phyloP scores from a whole-genome alignment of 2,888 invertebrate species.

The Eristalinus aeneus region DNA sequence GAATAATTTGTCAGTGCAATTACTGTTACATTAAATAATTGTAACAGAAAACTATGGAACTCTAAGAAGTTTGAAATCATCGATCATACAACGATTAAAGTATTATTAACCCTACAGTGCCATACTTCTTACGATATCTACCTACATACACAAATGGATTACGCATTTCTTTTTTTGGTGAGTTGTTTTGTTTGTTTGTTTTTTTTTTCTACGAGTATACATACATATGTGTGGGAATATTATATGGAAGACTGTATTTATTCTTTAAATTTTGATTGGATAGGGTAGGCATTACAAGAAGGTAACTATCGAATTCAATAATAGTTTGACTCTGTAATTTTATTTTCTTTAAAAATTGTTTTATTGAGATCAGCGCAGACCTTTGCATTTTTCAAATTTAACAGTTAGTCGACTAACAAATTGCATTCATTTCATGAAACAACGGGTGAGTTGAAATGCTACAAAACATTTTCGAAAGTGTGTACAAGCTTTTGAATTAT shows the following conservation, averaged over 20 bases:
- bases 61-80: neutral
- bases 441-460: too few relatives aligned
- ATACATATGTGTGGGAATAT: neutral
- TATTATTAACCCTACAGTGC: neutral
- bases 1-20: neutral
- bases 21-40: neutral
- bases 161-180: conserved; percentile 44
- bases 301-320: too few relatives aligned
- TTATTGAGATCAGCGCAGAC: too few relatives aligned
- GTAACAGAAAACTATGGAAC: neutral
- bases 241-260: neutral
- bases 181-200: conserved; percentile 8
- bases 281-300: too few relatives aligned
- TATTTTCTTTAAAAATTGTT: too few relatives aligned
- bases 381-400: too few relatives aligned
- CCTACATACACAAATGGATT: conserved; percentile 40
- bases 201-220: neutral
- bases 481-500: too few relatives aligned
- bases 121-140: neutral
- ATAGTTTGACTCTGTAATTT: too few relatives aligned
- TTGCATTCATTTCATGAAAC: too few relatives aligned
- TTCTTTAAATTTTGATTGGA: too few relatives aligned
- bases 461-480: too few relatives aligned
- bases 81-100: neutral
- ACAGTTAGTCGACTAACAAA: too few relatives aligned